Base-by-base conservation (phyloP, 2,113 vertebrate genomes). In the Cryptomyrus ogoouensis region DNA sequence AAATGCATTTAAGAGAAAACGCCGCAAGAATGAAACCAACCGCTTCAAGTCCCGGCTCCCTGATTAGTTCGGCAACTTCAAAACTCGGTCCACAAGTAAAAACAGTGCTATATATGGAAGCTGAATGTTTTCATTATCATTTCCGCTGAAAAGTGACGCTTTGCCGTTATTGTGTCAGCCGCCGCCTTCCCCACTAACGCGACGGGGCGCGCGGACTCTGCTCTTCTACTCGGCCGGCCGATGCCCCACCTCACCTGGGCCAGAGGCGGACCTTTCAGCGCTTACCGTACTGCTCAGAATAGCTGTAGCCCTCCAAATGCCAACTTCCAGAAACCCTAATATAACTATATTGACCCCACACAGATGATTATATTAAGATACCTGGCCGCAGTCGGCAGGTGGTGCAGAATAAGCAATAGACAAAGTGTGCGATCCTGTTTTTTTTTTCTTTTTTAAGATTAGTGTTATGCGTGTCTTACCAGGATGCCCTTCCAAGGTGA, bases 211-310 rank as follows among this genome's bases (percentile, higher is more conserved):
- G 42, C 39, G 46, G 27, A 42, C 19, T 56, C 39, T 6, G 7
- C 2, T 24, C 21, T 83, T 83, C 35, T 84, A 84, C 89, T 21
- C 77, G 83, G 39, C 46, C 83, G 12, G 27, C 53, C 35, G 9
- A 88, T 88, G 91, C 93, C 88, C 92, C 93, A 91, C 92, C 92
- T 90, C 91, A 91, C 91, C 91, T 91, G 91, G n/a, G 77, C 80
- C 49, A 31, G 89, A 84, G 66, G 88, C 56, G 66, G 62, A 47
- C 39, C 39, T 46, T 49, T 3, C 39, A 4, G 58, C 58, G 12
- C 31, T 39, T 80, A 89, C 58, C 88, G 27, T 80, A 89, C 62
- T 47, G 4, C 56, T n/a, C 31, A 49, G 47, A 50, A 80, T 77
- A 89, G 52, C 70, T 15, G 88, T 35, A 12, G 35, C 77, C 31